phyloP scores from a whole-genome alignment of 2,113 vertebrate genomes.

The Dissostichus mawsoni region DNA sequence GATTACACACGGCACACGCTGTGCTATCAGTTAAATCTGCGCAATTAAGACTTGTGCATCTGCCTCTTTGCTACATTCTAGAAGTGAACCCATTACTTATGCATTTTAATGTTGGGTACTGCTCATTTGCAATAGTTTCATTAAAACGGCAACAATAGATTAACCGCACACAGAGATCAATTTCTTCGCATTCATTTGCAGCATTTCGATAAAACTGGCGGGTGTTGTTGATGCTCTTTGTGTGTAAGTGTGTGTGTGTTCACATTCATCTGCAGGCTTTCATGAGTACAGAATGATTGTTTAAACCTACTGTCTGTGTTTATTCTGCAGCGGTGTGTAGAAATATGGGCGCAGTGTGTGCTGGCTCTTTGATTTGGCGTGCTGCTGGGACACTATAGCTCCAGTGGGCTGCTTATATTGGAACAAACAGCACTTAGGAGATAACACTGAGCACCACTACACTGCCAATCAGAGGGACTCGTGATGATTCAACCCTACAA shows the following conservation, averaged over 20 bases:
- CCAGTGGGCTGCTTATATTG: slow-evolving; percentile 16
- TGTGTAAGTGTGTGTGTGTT: neutral
- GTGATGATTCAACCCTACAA: slow-evolving; percentile 4
- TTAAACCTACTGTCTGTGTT: slow-evolving; percentile 27
- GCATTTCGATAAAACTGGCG: slow-evolving; percentile 51
- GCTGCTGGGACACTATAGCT: slow-evolving; percentile 28
- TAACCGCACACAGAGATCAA: slow-evolving; percentile 64
- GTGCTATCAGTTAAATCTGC: slow-evolving; percentile 54
- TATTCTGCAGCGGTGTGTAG: slow-evolving; percentile 5
- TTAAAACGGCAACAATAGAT: slow-evolving; percentile 73
- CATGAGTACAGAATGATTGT: slow-evolving; percentile 10
- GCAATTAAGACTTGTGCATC: slow-evolving; percentile 60
- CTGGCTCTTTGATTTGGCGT: slow-evolving; percentile 44
- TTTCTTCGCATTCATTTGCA: slow-evolving; percentile 71
- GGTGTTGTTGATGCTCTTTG: too few relatives aligned
- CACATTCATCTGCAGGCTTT: slow-evolving; percentile 11
- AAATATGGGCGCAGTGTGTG: slow-evolving; percentile 37
- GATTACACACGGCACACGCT: slow-evolving; percentile 61
- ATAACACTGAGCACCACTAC: neutral
- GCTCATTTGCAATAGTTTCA: slow-evolving; percentile 77
- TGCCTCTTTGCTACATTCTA: slow-evolving; percentile 53
- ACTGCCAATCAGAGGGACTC: neutral
- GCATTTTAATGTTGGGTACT: slow-evolving; percentile 69
- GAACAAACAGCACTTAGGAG: slow-evolving; percentile 23
- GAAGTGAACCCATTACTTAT: slow-evolving; percentile 74